Evolutionary conservation across 2,888 invertebrate species (phyloP).

Genomic region (Cryptus armator): DNA sequence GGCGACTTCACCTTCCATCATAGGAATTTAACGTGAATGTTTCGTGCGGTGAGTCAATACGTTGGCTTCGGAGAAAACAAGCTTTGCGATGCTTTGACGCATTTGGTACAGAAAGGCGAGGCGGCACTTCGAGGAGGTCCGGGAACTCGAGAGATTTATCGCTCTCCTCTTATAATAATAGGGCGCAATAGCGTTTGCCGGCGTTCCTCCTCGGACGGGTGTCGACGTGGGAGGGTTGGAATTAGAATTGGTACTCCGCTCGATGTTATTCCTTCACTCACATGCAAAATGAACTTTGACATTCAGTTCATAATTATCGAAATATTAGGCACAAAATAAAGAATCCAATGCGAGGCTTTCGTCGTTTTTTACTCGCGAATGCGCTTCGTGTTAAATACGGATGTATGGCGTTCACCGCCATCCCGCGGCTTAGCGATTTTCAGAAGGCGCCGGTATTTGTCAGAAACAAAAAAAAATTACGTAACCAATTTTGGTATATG

Average conservation of each 20-base stretch:
- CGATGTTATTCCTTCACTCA: not conserved
- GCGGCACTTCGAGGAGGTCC: conserved; percentile 80
- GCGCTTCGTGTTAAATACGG: not conserved
- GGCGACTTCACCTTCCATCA: not conserved
- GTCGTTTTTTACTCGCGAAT: not conserved
- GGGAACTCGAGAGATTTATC: conserved; percentile 79
- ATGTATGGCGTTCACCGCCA: too few relatives aligned
- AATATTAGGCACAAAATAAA: too few relatives aligned
- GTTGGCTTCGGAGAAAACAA: not conserved
- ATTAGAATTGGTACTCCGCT: conserved; percentile 17
- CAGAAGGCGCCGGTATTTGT: too few relatives aligned
- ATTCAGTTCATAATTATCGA: not conserved
- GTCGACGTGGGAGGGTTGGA: conserved; percentile 77
- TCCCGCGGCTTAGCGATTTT: too few relatives aligned
- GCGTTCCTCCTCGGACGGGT: conserved; percentile 32
- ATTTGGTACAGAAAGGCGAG: conserved; percentile 55
- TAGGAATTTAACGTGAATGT: conserved; percentile 12
- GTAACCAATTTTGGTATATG: too few relatives aligned
- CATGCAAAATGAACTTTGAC: not conserved
- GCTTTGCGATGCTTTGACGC: conserved; percentile 41
- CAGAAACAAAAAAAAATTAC: too few relatives aligned
- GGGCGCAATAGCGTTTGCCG: conserved; percentile 60
- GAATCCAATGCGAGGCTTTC: too few relatives aligned
- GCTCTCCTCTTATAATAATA: conserved; percentile 80
- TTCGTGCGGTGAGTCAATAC: not conserved